Evolutionary conservation across 2,888 invertebrate genomes (phyloP).

Genomic region (Lypha dubia): DNA sequence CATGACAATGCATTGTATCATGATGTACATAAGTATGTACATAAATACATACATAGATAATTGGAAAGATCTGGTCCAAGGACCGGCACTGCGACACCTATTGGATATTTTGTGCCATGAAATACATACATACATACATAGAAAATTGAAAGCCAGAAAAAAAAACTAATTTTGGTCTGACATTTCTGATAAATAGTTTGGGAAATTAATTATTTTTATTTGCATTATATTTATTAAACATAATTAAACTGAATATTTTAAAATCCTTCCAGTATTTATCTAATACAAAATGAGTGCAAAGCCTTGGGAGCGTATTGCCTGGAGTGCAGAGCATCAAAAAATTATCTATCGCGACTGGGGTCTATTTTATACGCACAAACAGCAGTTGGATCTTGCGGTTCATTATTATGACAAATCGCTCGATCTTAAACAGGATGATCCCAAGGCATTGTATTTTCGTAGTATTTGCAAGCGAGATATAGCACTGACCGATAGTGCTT

Average conservation of each 20-base stretch:
- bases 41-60: no score
- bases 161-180: neutral
- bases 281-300: slow-evolving; percentile 51
- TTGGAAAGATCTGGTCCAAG: no score
- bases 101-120: no score
- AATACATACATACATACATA: no score
- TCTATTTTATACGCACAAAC: slow-evolving; percentile 78
- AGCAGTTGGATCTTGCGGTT: slow-evolving; percentile 78
- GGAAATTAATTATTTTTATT: neutral
- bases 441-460: slow-evolving; percentile 77
- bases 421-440: slow-evolving; percentile 76
- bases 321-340: slow-evolving; percentile 78
- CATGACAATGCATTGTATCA: no score
- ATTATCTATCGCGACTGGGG: slow-evolving; percentile 82
- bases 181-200: neutral
- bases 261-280: neutral
- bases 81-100: no score
- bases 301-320: slow-evolving; percentile 78
- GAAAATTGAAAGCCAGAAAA: neutral
- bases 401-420: slow-evolving; percentile 80
- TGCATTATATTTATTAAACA: neutral
- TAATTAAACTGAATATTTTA: no score
- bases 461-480: slow-evolving; percentile 79
- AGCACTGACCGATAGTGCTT: slow-evolving; percentile 77
- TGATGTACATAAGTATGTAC: no score